These are phyloP conservation scores for Dolomedes plantarius DNA, from an alignment of 2,888 invertebrate species.

Conservation along the genomic window DNA sequence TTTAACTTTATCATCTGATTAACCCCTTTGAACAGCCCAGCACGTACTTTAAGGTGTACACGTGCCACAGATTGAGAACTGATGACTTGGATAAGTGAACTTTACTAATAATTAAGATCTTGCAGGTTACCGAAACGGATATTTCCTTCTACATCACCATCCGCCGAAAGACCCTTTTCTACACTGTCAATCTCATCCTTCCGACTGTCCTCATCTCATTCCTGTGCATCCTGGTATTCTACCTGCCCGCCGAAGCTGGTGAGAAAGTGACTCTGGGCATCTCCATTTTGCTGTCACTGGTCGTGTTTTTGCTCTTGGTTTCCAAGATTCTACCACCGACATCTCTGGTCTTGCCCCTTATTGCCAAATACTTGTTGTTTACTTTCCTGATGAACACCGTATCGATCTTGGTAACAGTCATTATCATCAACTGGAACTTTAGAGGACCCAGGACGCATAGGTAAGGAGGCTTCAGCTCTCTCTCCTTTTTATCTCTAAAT, in stretches of 20 bases:
- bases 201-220: constrained; percentile 99
- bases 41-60: too few relatives aligned
- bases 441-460: constrained; percentile 94
- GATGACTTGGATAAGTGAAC: too few relatives aligned
- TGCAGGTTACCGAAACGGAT: constrained; percentile 89
- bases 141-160: constrained; percentile 98
- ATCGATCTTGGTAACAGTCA: constrained; percentile 98
- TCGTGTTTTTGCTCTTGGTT: constrained; percentile 98
- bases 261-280: constrained; percentile 87
- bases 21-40: too few relatives aligned
- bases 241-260: constrained; percentile 97
- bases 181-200: constrained; percentile 98
- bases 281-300: constrained; percentile 98
- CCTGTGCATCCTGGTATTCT: constrained; percentile 98
- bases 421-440: constrained; percentile 99
- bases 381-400: constrained; percentile 99
- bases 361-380: constrained; percentile 98
- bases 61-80: too few relatives aligned
- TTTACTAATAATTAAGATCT: too few relatives aligned
- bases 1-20: too few relatives aligned
- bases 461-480: too few relatives aligned
- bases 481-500: too few relatives aligned
- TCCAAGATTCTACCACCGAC: constrained; percentile 99
- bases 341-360: constrained; percentile 96
- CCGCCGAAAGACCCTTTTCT: constrained; percentile 97